phyloP scores from a whole-genome alignment of 2,113 vertebrate species.

The Vombatus ursinus region DNA sequence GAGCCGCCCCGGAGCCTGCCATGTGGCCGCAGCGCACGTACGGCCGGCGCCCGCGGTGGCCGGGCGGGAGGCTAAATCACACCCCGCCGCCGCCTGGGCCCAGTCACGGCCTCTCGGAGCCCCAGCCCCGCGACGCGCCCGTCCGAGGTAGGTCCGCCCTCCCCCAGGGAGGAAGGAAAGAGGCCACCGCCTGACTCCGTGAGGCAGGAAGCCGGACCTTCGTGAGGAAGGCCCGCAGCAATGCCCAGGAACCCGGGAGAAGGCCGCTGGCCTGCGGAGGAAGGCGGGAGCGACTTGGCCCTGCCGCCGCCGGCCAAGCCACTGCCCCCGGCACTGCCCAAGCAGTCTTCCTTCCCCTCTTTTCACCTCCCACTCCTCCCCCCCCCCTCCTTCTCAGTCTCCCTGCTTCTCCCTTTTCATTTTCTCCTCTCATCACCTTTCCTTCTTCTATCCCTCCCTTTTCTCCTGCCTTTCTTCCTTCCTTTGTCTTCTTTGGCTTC shows the following conservation, averaged over 20 bases:
- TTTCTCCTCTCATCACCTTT: not conserved
- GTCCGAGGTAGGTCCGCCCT: not conserved
- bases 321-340: not conserved
- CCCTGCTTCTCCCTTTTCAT: not conserved
- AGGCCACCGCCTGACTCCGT: not conserved
- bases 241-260: not conserved
- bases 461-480: no score
- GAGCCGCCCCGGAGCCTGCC: not conserved
- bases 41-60: constrained; percentile 35
- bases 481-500: not conserved
- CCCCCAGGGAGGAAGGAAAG: not conserved
- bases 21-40: constrained; percentile 59
- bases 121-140: not conserved
- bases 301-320: not conserved
- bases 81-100: constrained; percentile 39
- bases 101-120: not conserved
- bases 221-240: not conserved
- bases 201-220: not conserved
- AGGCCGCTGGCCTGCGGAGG: not conserved
- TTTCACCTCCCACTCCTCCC: not conserved
- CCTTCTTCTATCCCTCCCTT: no score
- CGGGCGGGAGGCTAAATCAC: constrained; percentile 44
- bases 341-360: not conserved
- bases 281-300: not conserved
- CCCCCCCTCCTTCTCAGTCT: not conserved